phyloP scores from a whole-genome alignment of 2,888 invertebrate genomes.

The Herminia tarsipennalis region DNA sequence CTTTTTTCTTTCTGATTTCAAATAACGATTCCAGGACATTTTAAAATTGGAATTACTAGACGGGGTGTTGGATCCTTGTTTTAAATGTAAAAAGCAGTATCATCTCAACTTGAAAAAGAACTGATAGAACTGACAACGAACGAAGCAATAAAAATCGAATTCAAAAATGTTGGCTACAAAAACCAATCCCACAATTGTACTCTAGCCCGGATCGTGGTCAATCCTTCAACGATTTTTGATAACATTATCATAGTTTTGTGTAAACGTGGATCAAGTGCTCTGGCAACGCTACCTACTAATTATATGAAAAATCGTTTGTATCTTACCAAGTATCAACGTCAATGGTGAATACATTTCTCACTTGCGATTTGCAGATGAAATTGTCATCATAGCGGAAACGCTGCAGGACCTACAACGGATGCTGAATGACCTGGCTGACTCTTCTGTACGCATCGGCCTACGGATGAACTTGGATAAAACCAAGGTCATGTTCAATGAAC shows the following conservation, averaged over 20 bases:
- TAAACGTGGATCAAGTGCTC: constrained; percentile 11
- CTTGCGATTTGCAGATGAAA: too few relatives aligned
- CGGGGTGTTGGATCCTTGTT: constrained; percentile 39
- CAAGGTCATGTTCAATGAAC: too few relatives aligned
- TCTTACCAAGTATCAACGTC: too few relatives aligned
- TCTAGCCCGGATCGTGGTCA: constrained; percentile 11
- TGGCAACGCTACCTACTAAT: neutral
- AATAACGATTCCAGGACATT: too few relatives aligned
- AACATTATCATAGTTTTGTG: constrained; percentile 22
- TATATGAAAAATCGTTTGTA: too few relatives aligned
- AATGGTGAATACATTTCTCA: too few relatives aligned
- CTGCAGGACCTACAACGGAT: too few relatives aligned
- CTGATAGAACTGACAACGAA: constrained; percentile 37
- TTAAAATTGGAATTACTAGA: constrained; percentile 33
- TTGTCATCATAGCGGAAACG: too few relatives aligned
- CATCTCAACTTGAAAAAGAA: constrained; percentile 35
- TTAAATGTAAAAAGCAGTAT: constrained; percentile 41
- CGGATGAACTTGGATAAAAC: too few relatives aligned
- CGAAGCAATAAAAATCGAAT: constrained; percentile 31
- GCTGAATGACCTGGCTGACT: too few relatives aligned
- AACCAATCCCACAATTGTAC: constrained; percentile 24
- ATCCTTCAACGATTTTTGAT: constrained; percentile 16
- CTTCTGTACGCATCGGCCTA: too few relatives aligned
- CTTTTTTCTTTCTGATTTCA: too few relatives aligned
- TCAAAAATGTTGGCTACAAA: constrained; percentile 37